Conservation (phyloP, 2,113 vertebrate genomes). For the Cephalopholis sonnerati region DNA sequence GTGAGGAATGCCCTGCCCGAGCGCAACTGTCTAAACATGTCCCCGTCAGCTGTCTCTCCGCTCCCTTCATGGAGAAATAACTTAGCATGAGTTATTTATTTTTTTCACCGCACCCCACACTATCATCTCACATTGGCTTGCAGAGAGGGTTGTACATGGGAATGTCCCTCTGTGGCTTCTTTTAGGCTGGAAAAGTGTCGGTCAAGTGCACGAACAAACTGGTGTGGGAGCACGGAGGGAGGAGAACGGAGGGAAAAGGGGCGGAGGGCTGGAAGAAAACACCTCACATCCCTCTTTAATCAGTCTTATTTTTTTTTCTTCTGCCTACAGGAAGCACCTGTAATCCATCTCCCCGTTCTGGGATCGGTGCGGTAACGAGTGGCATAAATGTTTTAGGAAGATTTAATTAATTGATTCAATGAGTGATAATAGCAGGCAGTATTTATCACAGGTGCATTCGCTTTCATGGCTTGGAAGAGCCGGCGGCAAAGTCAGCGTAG, state of each 20-base stretch:
- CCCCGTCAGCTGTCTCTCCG: conserved; percentile 85
- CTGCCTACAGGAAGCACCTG: conserved; percentile 79
- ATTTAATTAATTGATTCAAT: conserved; percentile 82
- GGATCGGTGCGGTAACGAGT: conserved; percentile 59
- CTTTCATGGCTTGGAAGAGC: conserved; percentile 59
- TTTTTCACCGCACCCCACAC: conserved; percentile 69
- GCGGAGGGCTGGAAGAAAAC: conserved; percentile 57
- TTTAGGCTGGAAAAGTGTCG: conserved; percentile 46
- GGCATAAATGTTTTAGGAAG: conserved; percentile 78
- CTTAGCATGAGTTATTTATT: conserved; percentile 65
- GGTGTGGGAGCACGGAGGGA: conserved; percentile 33
- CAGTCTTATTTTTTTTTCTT: conserved; percentile 24
- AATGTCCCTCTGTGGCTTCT: conserved; percentile 66
- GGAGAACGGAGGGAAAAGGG: conserved; percentile 16
- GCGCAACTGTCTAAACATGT: conserved; percentile 81
- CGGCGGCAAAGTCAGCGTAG: conserved; percentile 68
- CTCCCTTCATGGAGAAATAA: conserved; percentile 74
- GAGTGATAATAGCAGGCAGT: conserved; percentile 69
- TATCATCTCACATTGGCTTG: conserved; percentile 58
- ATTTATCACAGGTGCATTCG: conserved; percentile 75
- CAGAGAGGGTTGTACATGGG: conserved; percentile 47
- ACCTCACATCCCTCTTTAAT: conserved; percentile 68
- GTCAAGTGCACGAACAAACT: conserved; percentile 36
- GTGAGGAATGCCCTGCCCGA: conserved; percentile 83
- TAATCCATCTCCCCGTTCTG: conserved; percentile 75